A percentile compares a stretch with the other conserved stretches of the same genome.
phyloP scores from a whole-genome alignment of 2,797 vertebrate genomes.

The Iguana delicatissima region DNA sequence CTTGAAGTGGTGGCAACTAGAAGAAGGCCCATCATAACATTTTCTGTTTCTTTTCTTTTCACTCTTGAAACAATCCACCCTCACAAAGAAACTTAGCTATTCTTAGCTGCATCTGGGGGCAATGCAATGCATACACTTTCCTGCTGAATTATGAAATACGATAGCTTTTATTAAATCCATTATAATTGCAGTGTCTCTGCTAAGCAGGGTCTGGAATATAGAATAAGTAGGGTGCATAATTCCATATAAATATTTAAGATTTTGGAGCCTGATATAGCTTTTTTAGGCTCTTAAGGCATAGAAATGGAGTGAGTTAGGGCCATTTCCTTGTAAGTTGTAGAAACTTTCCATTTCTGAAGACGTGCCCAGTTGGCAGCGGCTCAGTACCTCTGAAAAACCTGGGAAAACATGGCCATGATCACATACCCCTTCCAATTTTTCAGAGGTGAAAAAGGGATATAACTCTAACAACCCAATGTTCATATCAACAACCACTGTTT shows the following conservation, averaged over 20 bases:
- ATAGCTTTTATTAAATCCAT: slow-evolving; percentile 78
- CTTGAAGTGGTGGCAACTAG: background rate
- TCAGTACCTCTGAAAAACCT: background rate
- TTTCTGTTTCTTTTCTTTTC: slow-evolving; percentile 26
- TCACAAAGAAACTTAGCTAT: slow-evolving; percentile 72
- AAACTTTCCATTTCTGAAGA: slow-evolving; percentile 42
- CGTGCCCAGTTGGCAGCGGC: background rate
- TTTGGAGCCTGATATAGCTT: slow-evolving; percentile 72
- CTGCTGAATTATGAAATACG: slow-evolving; percentile 78
- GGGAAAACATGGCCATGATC: too few species aligned
- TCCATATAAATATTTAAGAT: slow-evolving; percentile 85
- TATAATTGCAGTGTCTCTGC: slow-evolving; percentile 72
- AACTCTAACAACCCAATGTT: background rate
- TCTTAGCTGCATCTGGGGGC: slow-evolving; percentile 74
- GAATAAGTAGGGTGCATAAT: slow-evolving; percentile 82
- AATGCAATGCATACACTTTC: slow-evolving; percentile 70
- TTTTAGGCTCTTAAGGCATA: slow-evolving; percentile 71
- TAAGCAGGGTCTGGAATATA: slow-evolving; percentile 77
- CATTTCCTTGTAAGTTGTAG: slow-evolving; percentile 50
- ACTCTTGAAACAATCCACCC: slow-evolving; percentile 66
- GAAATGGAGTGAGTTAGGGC: slow-evolving; percentile 59
- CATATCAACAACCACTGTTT: background rate
- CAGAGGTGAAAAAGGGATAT: background rate
- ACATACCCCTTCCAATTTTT: background rate
- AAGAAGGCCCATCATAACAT: slow-evolving; percentile 28